A percentile compares a stretch with the other conserved stretches of the same genome.
phyloP scores from a whole-genome alignment of 2,888 invertebrate genomes.

The Melanophora roralis region DNA sequence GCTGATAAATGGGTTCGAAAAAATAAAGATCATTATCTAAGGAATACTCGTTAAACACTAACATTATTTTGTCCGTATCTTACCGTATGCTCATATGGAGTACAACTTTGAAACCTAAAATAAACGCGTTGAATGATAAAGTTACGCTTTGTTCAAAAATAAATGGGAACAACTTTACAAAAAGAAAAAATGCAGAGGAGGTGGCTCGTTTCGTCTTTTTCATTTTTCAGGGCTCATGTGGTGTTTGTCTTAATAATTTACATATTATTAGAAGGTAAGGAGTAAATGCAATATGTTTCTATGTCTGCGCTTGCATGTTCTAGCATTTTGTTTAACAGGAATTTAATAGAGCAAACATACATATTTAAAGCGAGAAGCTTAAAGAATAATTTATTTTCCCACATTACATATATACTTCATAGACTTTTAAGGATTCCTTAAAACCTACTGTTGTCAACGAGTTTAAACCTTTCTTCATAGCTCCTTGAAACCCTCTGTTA shows the following conservation, averaged over 20 bases:
- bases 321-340: constrained; percentile 29
- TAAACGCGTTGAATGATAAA: constrained; percentile 49
- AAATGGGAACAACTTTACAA: constrained; percentile 60
- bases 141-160: constrained; percentile 57
- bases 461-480: too few relatives aligned
- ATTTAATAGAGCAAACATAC: constrained; percentile 20
- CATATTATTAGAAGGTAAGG: constrained; percentile 55
- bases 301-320: constrained; percentile 9
- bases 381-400: too few relatives aligned
- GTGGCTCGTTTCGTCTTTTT: constrained; percentile 40
- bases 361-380: not conserved
- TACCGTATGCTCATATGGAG: not conserved
- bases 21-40: constrained; percentile 60
- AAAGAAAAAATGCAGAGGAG: constrained; percentile 60
- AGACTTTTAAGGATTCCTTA: too few relatives aligned
- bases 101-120: not conserved
- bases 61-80: constrained; percentile 7
- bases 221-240: constrained; percentile 47
- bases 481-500: too few relatives aligned
- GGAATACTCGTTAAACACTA: constrained; percentile 45
- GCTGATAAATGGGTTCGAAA: constrained; percentile 63
- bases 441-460: too few relatives aligned
- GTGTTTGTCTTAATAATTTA: constrained; percentile 59
- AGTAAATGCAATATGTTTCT: constrained; percentile 25
- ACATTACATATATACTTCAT: too few relatives aligned